Evolutionary conservation across 1,140 invertebrate species (phyloP).

Genomic region (Zaprionus ghesquierei): DNA sequence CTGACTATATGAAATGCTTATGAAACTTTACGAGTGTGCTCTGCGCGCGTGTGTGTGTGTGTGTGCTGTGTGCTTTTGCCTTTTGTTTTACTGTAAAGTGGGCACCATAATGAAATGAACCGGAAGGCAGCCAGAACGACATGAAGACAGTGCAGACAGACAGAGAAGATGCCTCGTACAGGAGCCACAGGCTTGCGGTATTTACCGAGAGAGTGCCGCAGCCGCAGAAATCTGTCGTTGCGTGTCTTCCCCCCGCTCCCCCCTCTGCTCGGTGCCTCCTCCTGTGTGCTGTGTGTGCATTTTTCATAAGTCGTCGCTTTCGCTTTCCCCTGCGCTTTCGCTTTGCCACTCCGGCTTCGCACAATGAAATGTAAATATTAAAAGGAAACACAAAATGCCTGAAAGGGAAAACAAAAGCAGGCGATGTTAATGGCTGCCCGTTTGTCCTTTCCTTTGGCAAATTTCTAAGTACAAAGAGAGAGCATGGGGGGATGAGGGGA

Average conservation of each 20-base stretch:
- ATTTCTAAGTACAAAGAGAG: slow-evolving; percentile 16
- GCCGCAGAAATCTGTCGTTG: background rate
- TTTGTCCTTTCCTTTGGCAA: slow-evolving; percentile 37
- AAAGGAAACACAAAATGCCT: slow-evolving; percentile 55
- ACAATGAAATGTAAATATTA: slow-evolving; percentile 76
- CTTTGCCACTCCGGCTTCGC: slow-evolving; percentile 10
- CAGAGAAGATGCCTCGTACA: background rate
- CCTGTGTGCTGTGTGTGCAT: slow-evolving; percentile 45
- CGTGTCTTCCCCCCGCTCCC: background rate
- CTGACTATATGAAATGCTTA: slow-evolving; percentile 9
- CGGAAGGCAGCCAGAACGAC: slow-evolving; percentile 7
- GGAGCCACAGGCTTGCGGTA: slow-evolving; percentile 58
- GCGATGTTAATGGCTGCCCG: slow-evolving; percentile 20
- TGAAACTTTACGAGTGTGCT: slow-evolving; percentile 14
- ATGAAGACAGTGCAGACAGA: background rate
- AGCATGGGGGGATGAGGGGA: background rate
- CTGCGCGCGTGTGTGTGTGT: slow-evolving; percentile 17
- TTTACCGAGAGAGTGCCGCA: slow-evolving; percentile 57
- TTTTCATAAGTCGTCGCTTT: slow-evolving; percentile 50
- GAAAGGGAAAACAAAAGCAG: slow-evolving; percentile 45
- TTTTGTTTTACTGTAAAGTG: slow-evolving; percentile 21
- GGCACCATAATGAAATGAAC: slow-evolving; percentile 56
- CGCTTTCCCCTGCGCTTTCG: slow-evolving; percentile 53
- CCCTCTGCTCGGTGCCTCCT: background rate
- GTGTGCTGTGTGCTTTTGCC: background rate